These are phyloP conservation scores for Poecile montanus DNA, from an alignment of 2,797 vertebrate genomes.

Conservation along the genomic window DNA sequence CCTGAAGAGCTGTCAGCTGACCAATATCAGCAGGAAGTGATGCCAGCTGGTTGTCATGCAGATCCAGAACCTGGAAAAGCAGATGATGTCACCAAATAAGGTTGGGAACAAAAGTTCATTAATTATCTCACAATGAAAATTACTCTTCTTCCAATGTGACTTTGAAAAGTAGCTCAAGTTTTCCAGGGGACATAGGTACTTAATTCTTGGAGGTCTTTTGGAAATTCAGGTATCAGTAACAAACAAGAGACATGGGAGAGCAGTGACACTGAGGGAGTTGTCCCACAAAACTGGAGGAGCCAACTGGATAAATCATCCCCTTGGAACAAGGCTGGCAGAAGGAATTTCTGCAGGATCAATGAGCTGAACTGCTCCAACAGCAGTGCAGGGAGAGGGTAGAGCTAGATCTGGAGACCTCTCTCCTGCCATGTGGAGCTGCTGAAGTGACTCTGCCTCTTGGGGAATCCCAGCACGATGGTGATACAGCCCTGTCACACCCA, in stretches of 20 bases:
- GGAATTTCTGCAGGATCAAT: not conserved
- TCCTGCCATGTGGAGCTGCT: not conserved
- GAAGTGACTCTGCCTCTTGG: not conserved
- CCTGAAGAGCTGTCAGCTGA: constrained; percentile 86
- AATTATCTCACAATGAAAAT: not conserved
- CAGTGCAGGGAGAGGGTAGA: not conserved
- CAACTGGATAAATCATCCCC: not conserved
- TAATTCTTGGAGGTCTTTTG: not conserved
- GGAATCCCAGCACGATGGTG: not conserved
- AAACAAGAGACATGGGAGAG: not conserved
- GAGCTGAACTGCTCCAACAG: not conserved
- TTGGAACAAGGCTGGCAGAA: not conserved
- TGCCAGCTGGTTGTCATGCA: constrained; percentile 89
- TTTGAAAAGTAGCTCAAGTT: not conserved
- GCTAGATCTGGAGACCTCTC: not conserved
- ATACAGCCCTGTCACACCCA: not conserved
- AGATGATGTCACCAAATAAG: not conserved
- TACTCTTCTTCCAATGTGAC: not conserved
- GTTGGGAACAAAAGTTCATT: not conserved
- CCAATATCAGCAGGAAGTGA: constrained; percentile 88
- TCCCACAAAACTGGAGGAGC: not conserved
- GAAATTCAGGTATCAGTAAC: not conserved
- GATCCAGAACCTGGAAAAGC: constrained; percentile 87
- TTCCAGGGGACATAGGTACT: not conserved
- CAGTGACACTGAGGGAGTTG: not conserved